phyloP scores from a whole-genome alignment of 2,888 invertebrate genomes.

The Teleogryllus oceanicus region DNA sequence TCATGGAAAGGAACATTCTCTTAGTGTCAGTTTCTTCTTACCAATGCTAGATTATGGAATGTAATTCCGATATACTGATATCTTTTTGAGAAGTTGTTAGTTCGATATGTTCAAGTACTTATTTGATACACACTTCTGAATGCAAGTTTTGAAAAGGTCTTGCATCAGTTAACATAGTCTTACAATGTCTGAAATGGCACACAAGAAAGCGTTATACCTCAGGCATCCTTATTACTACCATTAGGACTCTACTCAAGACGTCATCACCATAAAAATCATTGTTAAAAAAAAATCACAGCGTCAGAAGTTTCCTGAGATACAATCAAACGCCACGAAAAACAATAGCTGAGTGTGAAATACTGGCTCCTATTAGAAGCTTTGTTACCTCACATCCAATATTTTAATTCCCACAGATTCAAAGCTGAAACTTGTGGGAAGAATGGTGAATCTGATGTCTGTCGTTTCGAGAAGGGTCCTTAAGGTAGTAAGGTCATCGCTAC shows the following conservation, averaged over 20 bases:
- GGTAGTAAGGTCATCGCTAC: constrained; percentile 25
- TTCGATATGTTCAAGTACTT: constrained; percentile 11
- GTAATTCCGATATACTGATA: constrained; percentile 22
- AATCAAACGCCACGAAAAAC: not conserved
- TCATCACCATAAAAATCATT: not conserved
- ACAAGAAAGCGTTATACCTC: not conserved
- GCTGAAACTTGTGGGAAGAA: too few species aligned
- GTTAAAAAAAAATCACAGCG: not conserved
- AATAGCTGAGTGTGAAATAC: too few species aligned
- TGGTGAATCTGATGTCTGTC: too few species aligned
- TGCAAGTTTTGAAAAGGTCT: not conserved
- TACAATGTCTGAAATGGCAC: not conserved
- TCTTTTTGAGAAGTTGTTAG: constrained; percentile 3
- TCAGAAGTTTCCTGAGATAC: not conserved
- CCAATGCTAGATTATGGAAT: constrained; percentile 22
- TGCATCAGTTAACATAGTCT: not conserved
- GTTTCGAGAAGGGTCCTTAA: too few species aligned
- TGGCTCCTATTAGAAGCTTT: too few species aligned
- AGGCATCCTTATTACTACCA: not conserved
- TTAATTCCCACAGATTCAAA: too few species aligned
- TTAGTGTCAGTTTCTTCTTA: not conserved
- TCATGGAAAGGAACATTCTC: constrained; percentile 18
- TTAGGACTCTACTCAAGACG: not conserved
- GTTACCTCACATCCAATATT: too few species aligned
- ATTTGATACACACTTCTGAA: not conserved